Conservation (phyloP, 2,797 vertebrate genomes). For the Danio aesculapii region DNA sequence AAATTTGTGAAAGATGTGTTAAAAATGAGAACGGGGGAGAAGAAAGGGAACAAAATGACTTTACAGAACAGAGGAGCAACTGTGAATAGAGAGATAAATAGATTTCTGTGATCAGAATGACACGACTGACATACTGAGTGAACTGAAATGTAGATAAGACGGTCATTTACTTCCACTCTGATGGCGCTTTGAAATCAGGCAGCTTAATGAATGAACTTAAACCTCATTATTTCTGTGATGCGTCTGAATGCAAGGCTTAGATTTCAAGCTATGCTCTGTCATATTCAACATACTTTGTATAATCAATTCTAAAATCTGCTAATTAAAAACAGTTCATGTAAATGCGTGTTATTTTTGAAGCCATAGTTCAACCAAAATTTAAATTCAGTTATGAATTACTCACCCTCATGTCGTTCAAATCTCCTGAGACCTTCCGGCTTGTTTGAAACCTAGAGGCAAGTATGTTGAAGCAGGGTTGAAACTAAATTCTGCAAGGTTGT, state of each 20-base stretch:
- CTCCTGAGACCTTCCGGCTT: no score
- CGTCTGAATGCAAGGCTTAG: neutral
- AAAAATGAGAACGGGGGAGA: conserved; percentile 41
- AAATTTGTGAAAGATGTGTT: conserved; percentile 1
- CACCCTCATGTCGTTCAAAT: no score
- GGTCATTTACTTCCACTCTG: conserved; percentile 50
- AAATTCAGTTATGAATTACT: no score
- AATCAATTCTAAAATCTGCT: neutral
- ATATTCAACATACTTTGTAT: neutral
- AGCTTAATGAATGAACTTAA: conserved; percentile 34
- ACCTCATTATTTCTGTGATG: conserved; percentile 32
- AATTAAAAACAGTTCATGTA: neutral
- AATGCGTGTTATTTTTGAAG: neutral
- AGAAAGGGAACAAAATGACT: conserved; percentile 14
- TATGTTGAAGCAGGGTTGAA: no score
- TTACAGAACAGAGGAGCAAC: conserved; percentile 21
- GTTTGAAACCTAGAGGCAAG: no score
- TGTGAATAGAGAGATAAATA: conserved; percentile 45
- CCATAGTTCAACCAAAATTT: no score
- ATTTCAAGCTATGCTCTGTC: neutral
- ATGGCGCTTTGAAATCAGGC: conserved; percentile 50
- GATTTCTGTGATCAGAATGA: conserved; percentile 45
- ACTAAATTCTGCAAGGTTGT: no score
- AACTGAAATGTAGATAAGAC: conserved; percentile 27
- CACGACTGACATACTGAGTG: conserved; percentile 9